These are phyloP conservation scores for Geococcyx californianus DNA, from an alignment of 2,113 vertebrate species.

Conservation along the genomic window DNA sequence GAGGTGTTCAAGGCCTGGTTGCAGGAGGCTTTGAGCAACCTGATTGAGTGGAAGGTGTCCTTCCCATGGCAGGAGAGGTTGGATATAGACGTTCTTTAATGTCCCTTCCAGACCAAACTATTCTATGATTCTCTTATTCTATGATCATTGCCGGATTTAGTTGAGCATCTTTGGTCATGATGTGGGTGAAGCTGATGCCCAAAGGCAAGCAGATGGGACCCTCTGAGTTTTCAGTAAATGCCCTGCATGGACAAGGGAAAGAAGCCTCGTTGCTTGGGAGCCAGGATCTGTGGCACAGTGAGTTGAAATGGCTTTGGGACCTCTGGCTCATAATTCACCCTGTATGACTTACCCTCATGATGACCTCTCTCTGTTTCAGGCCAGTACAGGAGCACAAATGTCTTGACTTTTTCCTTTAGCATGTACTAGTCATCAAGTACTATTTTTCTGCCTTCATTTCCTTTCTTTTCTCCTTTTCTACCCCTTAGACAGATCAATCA, in stretches of 20 bases:
- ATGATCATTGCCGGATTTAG: background rate
- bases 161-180: background rate
- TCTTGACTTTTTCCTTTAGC: background rate
- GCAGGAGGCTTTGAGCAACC: no score
- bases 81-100: no score
- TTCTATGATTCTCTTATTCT: no score
- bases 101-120: no score
- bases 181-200: fast-evolving
- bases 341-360: background rate
- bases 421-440: background rate
- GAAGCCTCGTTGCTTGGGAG: background rate
- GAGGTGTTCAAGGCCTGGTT: no score
- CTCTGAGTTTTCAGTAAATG: background rate
- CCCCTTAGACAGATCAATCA: background rate
- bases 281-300: background rate
- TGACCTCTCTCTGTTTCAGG: background rate
- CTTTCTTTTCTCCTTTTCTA: background rate
- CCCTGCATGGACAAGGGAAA: fast-evolving
- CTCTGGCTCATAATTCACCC: background rate
- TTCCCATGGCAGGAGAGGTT: no score
- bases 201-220: background rate
- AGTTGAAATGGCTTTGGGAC: background rate
- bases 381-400: background rate
- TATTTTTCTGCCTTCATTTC: background rate
- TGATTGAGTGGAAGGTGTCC: no score